phyloP scores from a whole-genome alignment of 2,113 vertebrate genomes.

The Pedionomus torquatus region DNA sequence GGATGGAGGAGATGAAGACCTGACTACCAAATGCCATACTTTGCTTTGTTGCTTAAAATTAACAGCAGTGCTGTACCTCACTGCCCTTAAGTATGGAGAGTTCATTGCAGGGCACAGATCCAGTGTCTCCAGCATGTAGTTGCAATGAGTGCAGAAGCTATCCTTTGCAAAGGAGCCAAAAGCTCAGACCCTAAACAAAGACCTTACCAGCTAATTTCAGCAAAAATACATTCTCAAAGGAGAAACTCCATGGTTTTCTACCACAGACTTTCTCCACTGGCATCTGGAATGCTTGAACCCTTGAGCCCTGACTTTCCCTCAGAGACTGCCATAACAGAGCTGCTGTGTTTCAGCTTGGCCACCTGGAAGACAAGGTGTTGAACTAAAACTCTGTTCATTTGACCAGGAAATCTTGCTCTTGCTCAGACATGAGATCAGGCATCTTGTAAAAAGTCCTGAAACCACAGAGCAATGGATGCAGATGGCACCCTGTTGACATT shows the following conservation, averaged over 20 bases:
- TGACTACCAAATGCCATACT: neutral
- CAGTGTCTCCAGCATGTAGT: neutral
- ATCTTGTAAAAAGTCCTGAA: neutral
- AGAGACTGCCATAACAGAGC: neutral
- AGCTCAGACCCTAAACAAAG: neutral
- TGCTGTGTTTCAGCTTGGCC: neutral
- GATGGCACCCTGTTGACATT: neutral
- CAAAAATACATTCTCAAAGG: neutral
- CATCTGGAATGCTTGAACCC: neutral
- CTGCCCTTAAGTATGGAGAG: neutral
- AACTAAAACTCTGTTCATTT: neutral
- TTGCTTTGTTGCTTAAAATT: neutral
- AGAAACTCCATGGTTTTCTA: neutral
- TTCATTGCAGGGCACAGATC: neutral
- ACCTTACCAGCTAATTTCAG: neutral
- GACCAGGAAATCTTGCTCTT: neutral
- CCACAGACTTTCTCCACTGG: neutral
- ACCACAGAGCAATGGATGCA: neutral
- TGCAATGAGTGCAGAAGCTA: neutral
- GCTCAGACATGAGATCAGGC: accelerated
- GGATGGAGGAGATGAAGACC: neutral
- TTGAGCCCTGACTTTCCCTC: neutral
- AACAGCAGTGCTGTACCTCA: neutral
- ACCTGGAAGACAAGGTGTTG: neutral
- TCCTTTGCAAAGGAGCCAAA: neutral